Percentiles rank a stretch among this genome's conserved stretches.
These are phyloP conservation scores for Recurvirostra avosetta DNA, from an alignment of 2,113 vertebrate genomes.

Conservation along the genomic window DNA sequence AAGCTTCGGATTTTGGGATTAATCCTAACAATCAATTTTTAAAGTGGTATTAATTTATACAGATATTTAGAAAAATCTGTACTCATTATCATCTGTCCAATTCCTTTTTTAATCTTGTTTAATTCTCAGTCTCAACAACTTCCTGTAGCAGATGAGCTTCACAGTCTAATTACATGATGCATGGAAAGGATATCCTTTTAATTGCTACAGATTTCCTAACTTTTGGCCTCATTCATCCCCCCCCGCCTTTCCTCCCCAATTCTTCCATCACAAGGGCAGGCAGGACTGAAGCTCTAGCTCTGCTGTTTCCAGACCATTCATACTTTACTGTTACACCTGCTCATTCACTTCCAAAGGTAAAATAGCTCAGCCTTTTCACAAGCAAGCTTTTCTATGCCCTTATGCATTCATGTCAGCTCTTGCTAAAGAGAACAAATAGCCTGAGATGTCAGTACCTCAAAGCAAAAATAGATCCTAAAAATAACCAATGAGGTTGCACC, in stretches of 20 bases:
- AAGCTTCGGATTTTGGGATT: constrained; percentile 2
- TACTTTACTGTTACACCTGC: neutral
- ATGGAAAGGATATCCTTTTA: constrained; percentile 9
- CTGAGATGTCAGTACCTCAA: neutral
- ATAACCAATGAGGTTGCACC: neutral
- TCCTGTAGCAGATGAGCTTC: constrained; percentile 36
- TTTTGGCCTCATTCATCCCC: neutral
- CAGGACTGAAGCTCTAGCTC: neutral
- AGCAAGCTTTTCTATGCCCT: neutral
- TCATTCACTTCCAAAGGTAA: neutral
- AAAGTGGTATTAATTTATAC: neutral
- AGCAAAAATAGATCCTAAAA: neutral
- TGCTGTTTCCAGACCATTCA: neutral
- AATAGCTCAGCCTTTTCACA: neutral
- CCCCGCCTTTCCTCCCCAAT: neutral
- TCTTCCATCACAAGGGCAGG: neutral
- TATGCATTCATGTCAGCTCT: neutral
- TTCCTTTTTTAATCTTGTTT: constrained; percentile 35
- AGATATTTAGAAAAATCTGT: constrained; percentile 15
- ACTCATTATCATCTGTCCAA: neutral
- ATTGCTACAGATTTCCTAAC: constrained; percentile 12
- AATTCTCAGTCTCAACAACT: constrained; percentile 41
- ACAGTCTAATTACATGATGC: neutral
- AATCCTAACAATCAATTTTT: constrained; percentile 7
- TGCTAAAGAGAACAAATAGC: neutral